Conservation (phyloP, 2,797 vertebrate genomes). For the Megalops cyprinoides region DNA sequence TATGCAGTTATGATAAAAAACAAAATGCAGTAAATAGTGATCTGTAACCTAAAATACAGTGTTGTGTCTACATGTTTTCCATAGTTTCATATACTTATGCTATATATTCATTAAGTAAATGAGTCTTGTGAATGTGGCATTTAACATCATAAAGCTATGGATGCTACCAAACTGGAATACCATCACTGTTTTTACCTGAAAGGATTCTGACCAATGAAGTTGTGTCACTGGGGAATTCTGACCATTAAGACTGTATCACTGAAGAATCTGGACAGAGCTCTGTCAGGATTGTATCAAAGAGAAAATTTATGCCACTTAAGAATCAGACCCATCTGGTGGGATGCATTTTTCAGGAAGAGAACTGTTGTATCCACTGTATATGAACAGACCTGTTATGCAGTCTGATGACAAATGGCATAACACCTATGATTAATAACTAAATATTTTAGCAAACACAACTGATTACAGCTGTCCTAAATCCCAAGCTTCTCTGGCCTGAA, state of each 20-base stretch:
- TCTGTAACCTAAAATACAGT: conserved; percentile 75
- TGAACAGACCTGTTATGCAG: conserved; percentile 13
- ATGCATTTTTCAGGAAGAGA: neutral
- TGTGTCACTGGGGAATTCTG: neutral
- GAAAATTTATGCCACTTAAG: neutral
- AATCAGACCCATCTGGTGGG: conserved; percentile 1
- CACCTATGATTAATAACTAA: neutral
- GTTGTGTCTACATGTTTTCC: conserved; percentile 59
- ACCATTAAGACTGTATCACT: neutral
- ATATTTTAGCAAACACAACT: conserved; percentile 2
- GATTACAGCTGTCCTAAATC: neutral
- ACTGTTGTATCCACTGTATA: neutral
- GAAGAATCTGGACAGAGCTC: neutral
- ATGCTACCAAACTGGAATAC: conserved; percentile 17
- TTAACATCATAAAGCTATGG: conserved; percentile 21
- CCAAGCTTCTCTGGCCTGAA: neutral
- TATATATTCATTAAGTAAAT: neutral
- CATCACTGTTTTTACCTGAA: neutral
- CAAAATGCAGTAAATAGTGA: conserved; percentile 59
- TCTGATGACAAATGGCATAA: neutral
- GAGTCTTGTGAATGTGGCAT: neutral
- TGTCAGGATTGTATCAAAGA: too few species aligned
- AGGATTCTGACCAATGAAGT: neutral
- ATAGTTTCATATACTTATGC: conserved; percentile 19
- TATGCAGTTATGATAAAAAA: conserved; percentile 63